These are phyloP conservation scores for Oxytorus armatus DNA, from an alignment of 2,888 invertebrate species.

Conservation along the genomic window DNA sequence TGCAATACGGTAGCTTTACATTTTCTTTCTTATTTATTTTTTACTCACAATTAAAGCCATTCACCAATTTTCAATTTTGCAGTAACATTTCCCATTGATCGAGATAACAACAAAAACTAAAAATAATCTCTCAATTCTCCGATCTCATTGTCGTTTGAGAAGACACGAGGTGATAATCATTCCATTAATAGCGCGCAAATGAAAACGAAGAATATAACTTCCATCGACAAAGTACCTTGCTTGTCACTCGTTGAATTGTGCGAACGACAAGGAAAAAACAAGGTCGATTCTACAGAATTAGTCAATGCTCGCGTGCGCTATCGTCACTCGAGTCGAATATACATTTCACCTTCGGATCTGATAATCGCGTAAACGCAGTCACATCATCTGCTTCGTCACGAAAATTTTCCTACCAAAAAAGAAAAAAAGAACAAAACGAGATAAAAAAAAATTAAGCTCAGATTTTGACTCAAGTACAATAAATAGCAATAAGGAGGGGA, in stretches of 20 bases:
- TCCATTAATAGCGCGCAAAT: not conserved
- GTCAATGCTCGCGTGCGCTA: constrained; percentile 8
- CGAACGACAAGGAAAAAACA: constrained; percentile 3
- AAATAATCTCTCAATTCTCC: constrained; percentile 28
- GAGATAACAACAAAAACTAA: not conserved
- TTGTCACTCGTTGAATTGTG: too few species aligned
- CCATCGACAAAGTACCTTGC: too few species aligned
- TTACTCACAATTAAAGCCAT: not conserved
- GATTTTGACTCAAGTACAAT: constrained; percentile 71
- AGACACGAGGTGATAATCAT: constrained; percentile 30
- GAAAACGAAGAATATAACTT: not conserved
- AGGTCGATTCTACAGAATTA: constrained; percentile 10
- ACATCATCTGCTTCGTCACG: constrained; percentile 46
- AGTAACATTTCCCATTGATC: too few species aligned
- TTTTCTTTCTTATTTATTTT: not conserved
- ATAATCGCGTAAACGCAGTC: too few species aligned
- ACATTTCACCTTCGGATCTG: too few species aligned
- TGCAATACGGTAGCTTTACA: not conserved
- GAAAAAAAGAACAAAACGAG: constrained; percentile 23
- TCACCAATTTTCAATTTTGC: constrained; percentile 1
- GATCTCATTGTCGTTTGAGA: constrained; percentile 51
- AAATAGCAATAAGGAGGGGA: constrained; percentile 73
- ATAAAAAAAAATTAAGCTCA: constrained; percentile 51
- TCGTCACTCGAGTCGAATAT: constrained; percentile 1
- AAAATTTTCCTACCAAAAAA: constrained; percentile 54